Evolutionary conservation across 2,113 vertebrate species (phyloP).

Genomic region (Thunnus thynnus): DNA sequence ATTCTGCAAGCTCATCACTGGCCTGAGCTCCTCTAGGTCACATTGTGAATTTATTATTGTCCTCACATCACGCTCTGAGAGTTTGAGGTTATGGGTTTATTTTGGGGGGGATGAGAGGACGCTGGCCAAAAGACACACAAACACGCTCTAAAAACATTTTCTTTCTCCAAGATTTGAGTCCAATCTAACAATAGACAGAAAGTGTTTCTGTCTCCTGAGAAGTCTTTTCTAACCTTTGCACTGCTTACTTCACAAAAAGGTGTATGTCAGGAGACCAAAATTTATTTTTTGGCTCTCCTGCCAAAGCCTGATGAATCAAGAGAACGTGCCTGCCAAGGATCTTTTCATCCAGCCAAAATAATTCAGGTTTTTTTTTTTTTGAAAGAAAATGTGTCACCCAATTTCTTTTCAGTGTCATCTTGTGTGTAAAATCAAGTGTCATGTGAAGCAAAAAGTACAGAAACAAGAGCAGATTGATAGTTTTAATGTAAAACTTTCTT

Average conservation of each 20-base stretch:
- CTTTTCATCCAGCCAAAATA: slow-evolving; percentile 55
- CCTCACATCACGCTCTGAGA: background rate
- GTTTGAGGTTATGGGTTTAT: slow-evolving; percentile 22
- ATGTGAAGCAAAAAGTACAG: background rate
- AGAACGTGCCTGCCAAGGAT: slow-evolving; percentile 55
- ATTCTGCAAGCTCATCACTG: slow-evolving; percentile 9
- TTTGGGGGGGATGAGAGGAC: background rate
- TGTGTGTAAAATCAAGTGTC: background rate
- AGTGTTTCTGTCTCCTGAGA: background rate
- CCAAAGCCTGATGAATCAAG: slow-evolving; percentile 49
- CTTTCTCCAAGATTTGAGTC: background rate
- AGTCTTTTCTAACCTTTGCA: slow-evolving; percentile 22
- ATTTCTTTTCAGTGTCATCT: slow-evolving; percentile 29
- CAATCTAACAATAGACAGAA: slow-evolving; percentile 2
- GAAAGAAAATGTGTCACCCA: slow-evolving; percentile 54
- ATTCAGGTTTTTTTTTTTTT: slow-evolving; percentile 5
- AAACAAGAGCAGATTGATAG: slow-evolving; percentile 18
- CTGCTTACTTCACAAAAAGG: slow-evolving; percentile 32
- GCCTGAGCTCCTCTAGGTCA: slow-evolving; percentile 12
- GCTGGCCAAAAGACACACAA: slow-evolving; percentile 3
- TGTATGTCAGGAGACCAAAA: slow-evolving; percentile 43
- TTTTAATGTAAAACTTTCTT: slow-evolving; percentile 8
- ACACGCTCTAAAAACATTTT: background rate
- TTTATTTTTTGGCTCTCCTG: slow-evolving; percentile 41
- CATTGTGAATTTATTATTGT: slow-evolving; percentile 22